A percentile compares a stretch with the other conserved stretches of the same genome.
Conservation (phyloP, 2,888 invertebrate species). For the Piscicola geometra region DNA sequence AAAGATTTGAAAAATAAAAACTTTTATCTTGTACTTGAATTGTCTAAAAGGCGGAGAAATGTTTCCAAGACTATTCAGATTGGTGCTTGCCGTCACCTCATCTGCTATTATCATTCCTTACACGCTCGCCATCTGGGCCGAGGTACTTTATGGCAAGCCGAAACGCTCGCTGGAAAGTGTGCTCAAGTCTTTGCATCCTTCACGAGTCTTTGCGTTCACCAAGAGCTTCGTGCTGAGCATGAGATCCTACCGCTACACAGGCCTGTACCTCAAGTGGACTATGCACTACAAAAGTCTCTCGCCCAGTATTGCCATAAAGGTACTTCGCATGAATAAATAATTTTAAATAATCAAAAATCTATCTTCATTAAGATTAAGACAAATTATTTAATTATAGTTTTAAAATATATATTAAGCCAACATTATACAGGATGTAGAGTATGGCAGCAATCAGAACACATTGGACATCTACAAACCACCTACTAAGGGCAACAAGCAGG, state of each 20-base stretch:
- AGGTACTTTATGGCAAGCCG: conserved; percentile 52
- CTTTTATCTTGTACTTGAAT: too few species aligned
- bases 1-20: too few species aligned
- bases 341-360: too few species aligned
- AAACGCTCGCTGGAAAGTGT: conserved; percentile 45
- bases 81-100: conserved; percentile 44
- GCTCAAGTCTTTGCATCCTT: conserved; percentile 49
- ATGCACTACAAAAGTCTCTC: conserved; percentile 47
- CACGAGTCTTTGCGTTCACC: conserved; percentile 51
- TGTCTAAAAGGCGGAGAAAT: too few species aligned
- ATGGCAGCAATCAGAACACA: conserved; percentile 21
- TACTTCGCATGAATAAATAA: too few species aligned
- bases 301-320: conserved; percentile 47
- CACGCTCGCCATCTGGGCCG: conserved; percentile 49
- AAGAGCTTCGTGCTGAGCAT: conserved; percentile 47
- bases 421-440: conserved; percentile 25
- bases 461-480: not conserved
- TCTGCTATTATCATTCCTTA: conserved; percentile 51
- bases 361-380: too few species aligned
- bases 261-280: conserved; percentile 47
- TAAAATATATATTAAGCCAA: too few species aligned
- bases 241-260: conserved; percentile 44
- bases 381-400: too few species aligned
- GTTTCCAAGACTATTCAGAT: conserved; percentile 33
- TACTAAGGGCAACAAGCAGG: not conserved